Conservation (phyloP, 30 jellyfish, hydroid and myxozoan genomes). For the Chrysaora quinquecirrha region DNA sequence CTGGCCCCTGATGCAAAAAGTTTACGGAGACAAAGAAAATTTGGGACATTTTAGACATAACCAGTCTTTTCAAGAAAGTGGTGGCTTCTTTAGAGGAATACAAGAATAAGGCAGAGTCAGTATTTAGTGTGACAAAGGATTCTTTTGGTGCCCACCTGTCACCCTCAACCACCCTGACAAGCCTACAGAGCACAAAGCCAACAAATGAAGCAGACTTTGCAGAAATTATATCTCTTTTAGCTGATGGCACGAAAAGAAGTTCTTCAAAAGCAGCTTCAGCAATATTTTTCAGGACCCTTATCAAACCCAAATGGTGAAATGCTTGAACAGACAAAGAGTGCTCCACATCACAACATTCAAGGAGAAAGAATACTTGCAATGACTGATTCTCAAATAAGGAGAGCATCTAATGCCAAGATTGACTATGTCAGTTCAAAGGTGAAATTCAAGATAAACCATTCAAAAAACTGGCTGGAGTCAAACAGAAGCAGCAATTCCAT, state of each 20-base stretch:
- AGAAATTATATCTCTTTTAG: background rate
- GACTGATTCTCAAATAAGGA: background rate
- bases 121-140: background rate
- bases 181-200: constrained; percentile 14
- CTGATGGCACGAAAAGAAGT: no score
- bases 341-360: background rate
- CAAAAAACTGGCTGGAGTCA: background rate
- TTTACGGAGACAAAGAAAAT: constrained; percentile 2
- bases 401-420: constrained; percentile 11
- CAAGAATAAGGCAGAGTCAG: background rate
- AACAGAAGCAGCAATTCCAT: background rate
- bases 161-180: constrained; percentile 12
- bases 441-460: background rate
- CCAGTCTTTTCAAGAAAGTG: constrained; percentile 1
- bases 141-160: constrained; percentile 10
- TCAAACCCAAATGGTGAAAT: background rate
- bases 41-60: background rate
- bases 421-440: background rate
- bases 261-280: constrained; percentile 1
- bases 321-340: background rate
- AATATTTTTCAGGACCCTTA: background rate
- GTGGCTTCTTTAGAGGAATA: background rate
- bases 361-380: background rate
- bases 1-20: constrained; percentile 8
- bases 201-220: background rate